Evolutionary conservation across 2,113 vertebrate genomes (phyloP).

Genomic region (Strix aluco): DNA sequence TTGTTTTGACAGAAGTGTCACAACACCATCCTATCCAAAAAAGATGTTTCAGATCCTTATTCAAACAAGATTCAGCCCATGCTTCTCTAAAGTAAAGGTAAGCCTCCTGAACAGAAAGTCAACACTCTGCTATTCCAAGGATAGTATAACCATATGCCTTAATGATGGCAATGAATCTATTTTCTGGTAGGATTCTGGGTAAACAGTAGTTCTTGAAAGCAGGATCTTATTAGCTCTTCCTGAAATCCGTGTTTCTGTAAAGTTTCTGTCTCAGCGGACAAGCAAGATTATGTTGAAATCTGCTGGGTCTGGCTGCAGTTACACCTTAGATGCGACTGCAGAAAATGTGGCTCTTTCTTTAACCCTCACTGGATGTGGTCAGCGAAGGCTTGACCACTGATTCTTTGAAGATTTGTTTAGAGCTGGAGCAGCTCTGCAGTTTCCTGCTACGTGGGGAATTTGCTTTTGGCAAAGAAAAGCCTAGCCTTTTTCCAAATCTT

Average conservation of each 20-base stretch:
- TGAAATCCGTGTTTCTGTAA: neutral
- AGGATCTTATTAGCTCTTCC: neutral
- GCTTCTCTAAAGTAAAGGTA: neutral
- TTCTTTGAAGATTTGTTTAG: neutral
- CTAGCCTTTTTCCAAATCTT: neutral
- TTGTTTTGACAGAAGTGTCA: neutral
- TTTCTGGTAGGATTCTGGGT: neutral
- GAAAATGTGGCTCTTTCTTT: neutral
- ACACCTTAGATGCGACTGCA: neutral
- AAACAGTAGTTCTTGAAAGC: neutral
- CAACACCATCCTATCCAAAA: neutral
- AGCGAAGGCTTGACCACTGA: neutral
- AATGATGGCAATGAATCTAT: neutral
- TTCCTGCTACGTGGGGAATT: neutral
- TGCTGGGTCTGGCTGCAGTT: neutral
- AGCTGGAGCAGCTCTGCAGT: neutral
- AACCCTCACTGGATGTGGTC: neutral
- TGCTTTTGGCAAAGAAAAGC: neutral
- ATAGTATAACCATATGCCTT: neutral
- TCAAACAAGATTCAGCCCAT: neutral
- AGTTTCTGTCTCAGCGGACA: neutral
- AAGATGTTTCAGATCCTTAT: neutral
- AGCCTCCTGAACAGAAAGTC: neutral
- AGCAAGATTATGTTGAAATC: neutral
- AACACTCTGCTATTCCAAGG: neutral